Evolutionary conservation across 2,888 invertebrate genomes (phyloP), one percentile per base, ranked within the genome.

Genomic region (Leucoma salicis): DNA sequence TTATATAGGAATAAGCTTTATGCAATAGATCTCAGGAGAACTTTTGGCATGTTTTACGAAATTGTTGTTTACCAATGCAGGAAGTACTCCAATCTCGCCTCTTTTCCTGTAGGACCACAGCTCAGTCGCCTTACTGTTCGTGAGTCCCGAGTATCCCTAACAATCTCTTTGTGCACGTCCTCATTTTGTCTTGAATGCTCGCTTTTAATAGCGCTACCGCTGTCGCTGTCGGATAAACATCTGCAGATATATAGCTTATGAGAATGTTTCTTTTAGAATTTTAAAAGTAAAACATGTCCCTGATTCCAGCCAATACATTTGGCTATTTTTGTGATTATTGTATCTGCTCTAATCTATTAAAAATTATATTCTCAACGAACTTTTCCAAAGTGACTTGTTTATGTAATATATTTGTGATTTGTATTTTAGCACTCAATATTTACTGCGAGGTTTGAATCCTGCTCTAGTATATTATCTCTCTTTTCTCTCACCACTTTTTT

Each of bases 111-210:
- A 36, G 53, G 36, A 55, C 38, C 51, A 45, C 35, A 37, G 50
- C 58, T 49, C 37, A 54, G 48, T 57, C 57, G 52, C 36, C 46
- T 46, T 42, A 48, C 59, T 50, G 64, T 59, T 76, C 74, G 73
- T 78, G 78, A 78, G 70, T 78, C 68, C 73, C 66, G 70, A 74
- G 78, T 74, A 77, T 64, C 63, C 57, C 72, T 79, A 80, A 81
- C 77, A 77, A 78, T 79, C 76, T 74, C 74, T 77, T 78, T 74
- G 75, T 78, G 73, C 74, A 70, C 78, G 82, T 80, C 82, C 82
- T 80, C 80, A 74, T 80, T 81, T 75, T 66, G 69, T 60, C 57
- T 57, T 77, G 76, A 80, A 78, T 72, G 63, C 72, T 50, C 65
- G 67, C 55, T 62, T 71, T 71, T 70, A 69, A 74, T 70, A 65